Evolutionary conservation across 2,797 vertebrate genomes (phyloP), one percentile per base, ranked within the genome.

Genomic region (Eospalax fontanierii): DNA sequence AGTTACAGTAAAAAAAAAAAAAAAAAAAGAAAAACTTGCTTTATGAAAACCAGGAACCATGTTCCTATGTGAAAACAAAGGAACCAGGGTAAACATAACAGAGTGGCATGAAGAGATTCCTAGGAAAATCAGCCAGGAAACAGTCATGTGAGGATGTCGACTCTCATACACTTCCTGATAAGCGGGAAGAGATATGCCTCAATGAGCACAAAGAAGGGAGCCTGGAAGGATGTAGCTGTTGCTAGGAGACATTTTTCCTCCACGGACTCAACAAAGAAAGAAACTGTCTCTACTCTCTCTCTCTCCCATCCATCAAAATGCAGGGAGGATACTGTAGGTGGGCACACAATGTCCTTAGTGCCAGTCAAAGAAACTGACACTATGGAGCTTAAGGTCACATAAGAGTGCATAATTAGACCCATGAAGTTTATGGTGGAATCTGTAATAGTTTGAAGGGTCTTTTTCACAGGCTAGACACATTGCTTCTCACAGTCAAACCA

Each of bases 341-440:
- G 28, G 7, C 18, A 28, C 6, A 35, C 38, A 63, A 46, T 21
- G 11, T 54, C 70, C 40, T 95, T 46, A 71, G 65, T 38, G 57
- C 76, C 73, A 33, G 24, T 70, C 76, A 80, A 78, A 68, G 65
- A 66, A 85, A 65, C 4, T 26, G 38, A 54, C 28, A 70, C 4
- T 57, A 4, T 30, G 43, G 61, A 90, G 59, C 50, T 91, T 16
- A 65, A 88, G 80, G 74, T 93, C 83, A 93, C 8, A 33, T 2
- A 1, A 46, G 7, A 89, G 54, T 7, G 0, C 50, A 61, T 33
- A 65, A 84, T 76, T 73, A 89, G n/a, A 70, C 86, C 59, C 10
- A 33, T 61, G 79, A 90, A 22, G 19, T 82, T 66, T 63, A 74
- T 94, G 87, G 61, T 16, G 50, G 61, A 93, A 35, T 82, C 35